Evolutionary conservation across 2,113 vertebrate species (phyloP).

Genomic region (Mustela nigripes): DNA sequence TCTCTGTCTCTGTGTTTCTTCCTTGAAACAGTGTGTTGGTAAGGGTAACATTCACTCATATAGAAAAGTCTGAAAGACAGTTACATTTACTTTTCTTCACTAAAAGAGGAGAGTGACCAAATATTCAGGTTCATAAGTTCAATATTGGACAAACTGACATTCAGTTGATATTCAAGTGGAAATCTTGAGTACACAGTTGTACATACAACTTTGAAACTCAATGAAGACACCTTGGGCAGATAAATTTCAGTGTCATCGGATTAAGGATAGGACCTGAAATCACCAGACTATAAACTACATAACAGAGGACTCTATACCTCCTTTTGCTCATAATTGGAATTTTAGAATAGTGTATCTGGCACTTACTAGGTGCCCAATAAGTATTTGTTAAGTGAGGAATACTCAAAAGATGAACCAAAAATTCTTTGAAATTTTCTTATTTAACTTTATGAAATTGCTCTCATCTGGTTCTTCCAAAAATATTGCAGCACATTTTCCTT

Average conservation of each 20-base stretch:
- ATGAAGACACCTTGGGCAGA: background rate
- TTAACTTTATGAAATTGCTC: conserved; percentile 18
- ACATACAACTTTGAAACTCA: conserved; percentile 31
- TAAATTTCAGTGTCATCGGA: background rate
- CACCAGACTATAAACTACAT: background rate
- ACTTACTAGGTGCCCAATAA: background rate
- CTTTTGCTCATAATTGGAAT: background rate
- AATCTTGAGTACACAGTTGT: background rate
- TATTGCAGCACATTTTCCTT: conserved; percentile 20
- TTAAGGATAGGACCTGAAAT: conserved; percentile 8
- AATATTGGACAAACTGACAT: background rate
- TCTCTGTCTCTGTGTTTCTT: background rate
- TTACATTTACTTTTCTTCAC: conserved; percentile 13
- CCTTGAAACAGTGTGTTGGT: background rate
- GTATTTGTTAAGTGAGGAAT: conserved; percentile 34
- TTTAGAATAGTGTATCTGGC: background rate
- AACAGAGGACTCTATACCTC: background rate
- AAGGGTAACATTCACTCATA: conserved; percentile 15
- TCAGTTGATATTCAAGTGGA: conserved; percentile 21
- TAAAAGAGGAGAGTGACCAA: background rate
- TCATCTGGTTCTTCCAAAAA: conserved; percentile 26
- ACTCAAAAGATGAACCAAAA: background rate
- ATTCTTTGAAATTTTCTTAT: conserved; percentile 18
- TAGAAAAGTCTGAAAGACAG: background rate
- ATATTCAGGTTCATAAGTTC: conserved; percentile 29